A percentile compares a stretch with the other conserved stretches of the same genome.
phyloP scores from a whole-genome alignment of 2,797 vertebrate genomes.

The Ambastaia sidthimunki region DNA sequence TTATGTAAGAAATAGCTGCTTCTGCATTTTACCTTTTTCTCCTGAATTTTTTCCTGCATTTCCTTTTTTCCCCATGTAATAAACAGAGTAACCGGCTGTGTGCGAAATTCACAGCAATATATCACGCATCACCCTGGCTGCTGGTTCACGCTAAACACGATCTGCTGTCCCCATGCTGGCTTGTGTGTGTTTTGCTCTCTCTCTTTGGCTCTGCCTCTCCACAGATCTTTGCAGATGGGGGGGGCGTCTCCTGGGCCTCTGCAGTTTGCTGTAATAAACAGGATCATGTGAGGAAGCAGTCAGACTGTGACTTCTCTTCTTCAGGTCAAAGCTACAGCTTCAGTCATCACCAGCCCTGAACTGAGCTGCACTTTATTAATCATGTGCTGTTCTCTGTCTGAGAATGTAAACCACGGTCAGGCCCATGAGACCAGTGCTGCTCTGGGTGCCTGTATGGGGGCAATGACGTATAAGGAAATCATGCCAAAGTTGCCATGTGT shows the following conservation, averaged over 20 bases:
- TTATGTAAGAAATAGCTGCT: constrained; percentile 74
- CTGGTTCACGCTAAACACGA: constrained; percentile 70
- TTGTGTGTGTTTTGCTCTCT: constrained; percentile 50
- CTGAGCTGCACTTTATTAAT: constrained; percentile 54
- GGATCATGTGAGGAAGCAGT: constrained; percentile 47
- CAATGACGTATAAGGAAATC: neutral
- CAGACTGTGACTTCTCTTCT: constrained; percentile 25
- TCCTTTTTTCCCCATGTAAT: constrained; percentile 26
- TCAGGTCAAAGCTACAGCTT: constrained; percentile 42
- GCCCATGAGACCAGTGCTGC: constrained; percentile 3
- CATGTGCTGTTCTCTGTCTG: constrained; percentile 51
- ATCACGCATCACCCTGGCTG: constrained; percentile 73
- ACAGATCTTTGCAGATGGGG: constrained; percentile 62
- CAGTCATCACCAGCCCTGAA: constrained; percentile 50
- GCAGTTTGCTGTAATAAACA: neutral
- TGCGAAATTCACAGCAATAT: constrained; percentile 65
- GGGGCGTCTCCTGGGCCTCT: constrained; percentile 74
- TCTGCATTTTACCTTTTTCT: constrained; percentile 59
- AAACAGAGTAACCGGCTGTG: constrained; percentile 75
- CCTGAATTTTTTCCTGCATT: constrained; percentile 20
- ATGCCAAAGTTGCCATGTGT: no score
- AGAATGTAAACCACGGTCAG: constrained; percentile 41
- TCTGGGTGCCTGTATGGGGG: neutral
- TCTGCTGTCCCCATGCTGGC: constrained; percentile 63
- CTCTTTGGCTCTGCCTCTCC: constrained; percentile 56